Evolutionary conservation across 2,888 invertebrate species (phyloP).

Genomic region (Microctonus brassicae): DNA sequence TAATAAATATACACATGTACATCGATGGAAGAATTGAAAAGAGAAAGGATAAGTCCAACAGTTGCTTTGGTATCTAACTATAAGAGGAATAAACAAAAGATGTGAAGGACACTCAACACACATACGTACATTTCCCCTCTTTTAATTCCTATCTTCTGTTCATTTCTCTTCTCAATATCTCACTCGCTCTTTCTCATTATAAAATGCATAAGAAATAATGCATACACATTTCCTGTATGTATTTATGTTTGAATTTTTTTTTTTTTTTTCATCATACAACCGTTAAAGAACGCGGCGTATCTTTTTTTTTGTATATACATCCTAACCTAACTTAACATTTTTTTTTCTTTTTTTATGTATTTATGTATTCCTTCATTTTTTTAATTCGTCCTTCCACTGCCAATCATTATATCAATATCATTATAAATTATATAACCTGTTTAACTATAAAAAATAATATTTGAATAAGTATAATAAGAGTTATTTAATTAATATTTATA

Average conservation of each 20-base stretch:
- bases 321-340: conserved; percentile 5
- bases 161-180: neutral
- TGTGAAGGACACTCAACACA: conserved; percentile 24
- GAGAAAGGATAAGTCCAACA: conserved; percentile 16
- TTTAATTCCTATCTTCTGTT: neutral
- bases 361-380: no score
- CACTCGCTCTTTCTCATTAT: neutral
- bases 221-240: neutral
- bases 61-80: neutral
- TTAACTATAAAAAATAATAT: no score
- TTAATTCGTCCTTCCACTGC: no score
- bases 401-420: no score
- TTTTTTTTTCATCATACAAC: neutral
- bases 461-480: no score
- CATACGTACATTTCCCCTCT: no score
- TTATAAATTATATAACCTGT: no score
- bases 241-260: neutral
- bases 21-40: conserved; percentile 1
- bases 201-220: neutral
- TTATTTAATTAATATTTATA: neutral
- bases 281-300: neutral
- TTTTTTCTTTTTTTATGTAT: neutral
- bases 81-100: conserved; percentile 29
- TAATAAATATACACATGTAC: neutral
- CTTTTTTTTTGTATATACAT: conserved; percentile 35